Evolutionary conservation across 2,797 vertebrate genomes (phyloP).

Genomic region (Sebastes nivosus): DNA sequence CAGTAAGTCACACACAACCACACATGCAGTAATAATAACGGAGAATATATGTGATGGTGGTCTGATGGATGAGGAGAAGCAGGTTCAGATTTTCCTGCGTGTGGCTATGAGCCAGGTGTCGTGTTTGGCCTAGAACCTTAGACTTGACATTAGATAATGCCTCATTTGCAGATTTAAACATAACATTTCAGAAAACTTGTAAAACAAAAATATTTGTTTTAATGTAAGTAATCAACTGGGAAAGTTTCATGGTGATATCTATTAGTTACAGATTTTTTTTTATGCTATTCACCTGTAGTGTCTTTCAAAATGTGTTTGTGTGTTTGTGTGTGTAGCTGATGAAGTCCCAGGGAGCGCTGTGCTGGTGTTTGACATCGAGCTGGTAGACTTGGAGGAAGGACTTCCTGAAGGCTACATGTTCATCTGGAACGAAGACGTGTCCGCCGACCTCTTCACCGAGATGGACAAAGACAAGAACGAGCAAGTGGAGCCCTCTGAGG

Average conservation of each 20-base stretch:
- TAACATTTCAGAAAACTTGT: no score
- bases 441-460: conserved; percentile 91
- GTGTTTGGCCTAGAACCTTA: no score
- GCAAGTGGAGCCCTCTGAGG: conserved; percentile 90
- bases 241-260: no score
- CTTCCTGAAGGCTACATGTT: conserved; percentile 99
- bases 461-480: conserved; percentile 90
- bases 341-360: conserved; percentile 97
- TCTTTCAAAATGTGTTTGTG: not conserved
- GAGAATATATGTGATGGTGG: not conserved
- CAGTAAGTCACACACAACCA: conserved; percentile 80
- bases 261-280: no score
- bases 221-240: no score
- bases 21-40: not conserved
- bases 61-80: not conserved
- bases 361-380: conserved; percentile 91
- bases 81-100: not conserved
- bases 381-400: conserved; percentile 91
- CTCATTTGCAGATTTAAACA: no score
- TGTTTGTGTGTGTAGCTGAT: conserved; percentile 79
- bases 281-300: no score
- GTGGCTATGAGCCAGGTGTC: not conserved
- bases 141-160: no score
- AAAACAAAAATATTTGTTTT: no score
- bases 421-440: conserved; percentile 93